Conservation (phyloP, 2,113 vertebrate species). For the Aythya baeri region DNA sequence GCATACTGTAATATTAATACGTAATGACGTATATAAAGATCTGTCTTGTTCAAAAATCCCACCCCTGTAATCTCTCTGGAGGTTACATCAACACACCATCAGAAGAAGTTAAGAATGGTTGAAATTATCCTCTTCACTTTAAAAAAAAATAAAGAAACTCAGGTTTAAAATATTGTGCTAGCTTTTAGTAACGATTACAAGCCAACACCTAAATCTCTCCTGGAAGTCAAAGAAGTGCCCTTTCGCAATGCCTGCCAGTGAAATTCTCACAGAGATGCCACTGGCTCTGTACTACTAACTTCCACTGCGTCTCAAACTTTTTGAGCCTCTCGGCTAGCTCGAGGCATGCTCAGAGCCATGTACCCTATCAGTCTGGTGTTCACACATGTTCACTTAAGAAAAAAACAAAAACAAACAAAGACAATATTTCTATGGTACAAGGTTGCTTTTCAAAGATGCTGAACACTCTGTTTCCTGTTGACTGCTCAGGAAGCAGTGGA, state of each 20-base stretch:
- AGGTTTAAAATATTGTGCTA: background rate
- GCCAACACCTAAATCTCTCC: background rate
- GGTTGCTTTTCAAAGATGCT: background rate
- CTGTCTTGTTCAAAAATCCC: background rate
- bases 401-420: background rate
- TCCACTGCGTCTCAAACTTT: background rate
- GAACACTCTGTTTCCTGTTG: background rate
- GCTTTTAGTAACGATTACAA: background rate
- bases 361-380: background rate
- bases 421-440: background rate
- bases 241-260: background rate
- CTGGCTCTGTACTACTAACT: background rate
- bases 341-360: background rate
- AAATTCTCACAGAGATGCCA: background rate
- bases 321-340: background rate
- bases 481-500: background rate
- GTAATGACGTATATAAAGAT: background rate
- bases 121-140: accelerated
- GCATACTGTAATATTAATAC: background rate
- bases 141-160: background rate
- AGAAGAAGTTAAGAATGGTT: background rate
- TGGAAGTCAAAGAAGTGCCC: background rate
- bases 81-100: background rate
- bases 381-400: background rate
- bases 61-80: background rate